Base-by-base conservation (phyloP, 2,797 vertebrate genomes). In the Parotocinclus haroldoi region DNA sequence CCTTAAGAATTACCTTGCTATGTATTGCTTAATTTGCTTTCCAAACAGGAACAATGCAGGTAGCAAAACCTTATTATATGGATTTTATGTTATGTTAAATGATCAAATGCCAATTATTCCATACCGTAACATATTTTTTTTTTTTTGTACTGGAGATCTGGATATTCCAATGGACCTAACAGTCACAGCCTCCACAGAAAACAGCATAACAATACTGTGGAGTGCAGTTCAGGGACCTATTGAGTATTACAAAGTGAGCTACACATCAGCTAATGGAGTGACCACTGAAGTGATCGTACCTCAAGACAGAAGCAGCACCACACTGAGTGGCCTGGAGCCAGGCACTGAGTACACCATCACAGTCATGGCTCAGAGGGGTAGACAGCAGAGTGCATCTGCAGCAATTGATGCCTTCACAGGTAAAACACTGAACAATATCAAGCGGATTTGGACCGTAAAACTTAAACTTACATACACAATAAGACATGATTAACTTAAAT, bases 341-440 rank as follows among this genome's bases (percentile, higher is more conserved):
- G 94, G 93, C n/a, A 96, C 94, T 0, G 96, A 98, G 77, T 98
- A 98, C 83, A 96, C 93, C 40, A 93, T 99, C 73, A 95, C 95
- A 0, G 90, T 98, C 60, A 91, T 92, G 0, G 95, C 97, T 0
- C 93, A 94, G 71, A 88, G 97, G 63, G 97, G 97, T 48, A 85
- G 96, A 27, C 96, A 99, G 78, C 95, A 98, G 78, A 99, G 97
- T 76, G 78, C 89, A 1, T 93, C 92, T 16, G 91, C 91, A 18
- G 97, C 94, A 0, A 96, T 98, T 57, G 94, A 98, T 7, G 96
- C 95, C 14, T 98, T 94, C 84, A 99, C 97, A 91, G 96, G 96
- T 99, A 92, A 14, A 27, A 2, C 27, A 27, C 27, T 27, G 27
- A 2, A 27, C 2, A 27, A 27, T n/a, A 27, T 5, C 27, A 27